Conservation (phyloP, 2,888 invertebrate genomes). For the Eupithecia insigniata region DNA sequence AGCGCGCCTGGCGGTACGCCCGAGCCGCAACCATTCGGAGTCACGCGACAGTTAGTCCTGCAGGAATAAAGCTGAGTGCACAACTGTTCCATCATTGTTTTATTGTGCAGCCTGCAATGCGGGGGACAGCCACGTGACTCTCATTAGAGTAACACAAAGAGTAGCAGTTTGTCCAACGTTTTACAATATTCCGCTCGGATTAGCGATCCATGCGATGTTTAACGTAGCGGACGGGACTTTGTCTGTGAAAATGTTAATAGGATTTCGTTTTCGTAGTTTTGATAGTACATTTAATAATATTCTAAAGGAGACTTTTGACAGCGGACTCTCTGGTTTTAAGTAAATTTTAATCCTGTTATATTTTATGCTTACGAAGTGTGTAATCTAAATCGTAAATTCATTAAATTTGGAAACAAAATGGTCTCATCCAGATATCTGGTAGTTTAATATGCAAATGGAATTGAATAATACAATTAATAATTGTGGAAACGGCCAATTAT, state of each 20-base stretch:
- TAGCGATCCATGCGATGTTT: constrained; percentile 74
- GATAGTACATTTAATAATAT: constrained; percentile 6
- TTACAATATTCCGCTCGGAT: constrained; percentile 79
- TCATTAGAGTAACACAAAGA: constrained; percentile 82
- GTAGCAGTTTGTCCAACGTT: constrained; percentile 81
- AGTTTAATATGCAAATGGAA: constrained; percentile 24
- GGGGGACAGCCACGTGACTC: constrained; percentile 83
- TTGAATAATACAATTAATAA: constrained; percentile 25
- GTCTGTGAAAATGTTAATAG: constrained; percentile 51
- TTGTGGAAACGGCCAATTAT: constrained; percentile 10
- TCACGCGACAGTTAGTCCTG: constrained; percentile 80
- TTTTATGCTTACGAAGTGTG: not conserved
- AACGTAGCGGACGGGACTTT: constrained; percentile 75
- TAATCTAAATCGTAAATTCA: constrained; percentile 12
- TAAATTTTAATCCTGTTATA: constrained; percentile 19
- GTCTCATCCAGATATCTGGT: constrained; percentile 11
- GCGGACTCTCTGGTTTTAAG: not conserved
- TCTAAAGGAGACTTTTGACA: not conserved
- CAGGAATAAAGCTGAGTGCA: constrained; percentile 79
- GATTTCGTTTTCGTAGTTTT: constrained; percentile 14
- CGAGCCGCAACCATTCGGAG: constrained; percentile 68
- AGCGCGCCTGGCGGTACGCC: constrained; percentile 67
- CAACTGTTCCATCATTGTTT: constrained; percentile 79
- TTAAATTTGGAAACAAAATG: constrained; percentile 17
- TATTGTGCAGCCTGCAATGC: constrained; percentile 83